Base-by-base conservation (phyloP, 2,888 invertebrate species). In the Cephus nigrinus region DNA sequence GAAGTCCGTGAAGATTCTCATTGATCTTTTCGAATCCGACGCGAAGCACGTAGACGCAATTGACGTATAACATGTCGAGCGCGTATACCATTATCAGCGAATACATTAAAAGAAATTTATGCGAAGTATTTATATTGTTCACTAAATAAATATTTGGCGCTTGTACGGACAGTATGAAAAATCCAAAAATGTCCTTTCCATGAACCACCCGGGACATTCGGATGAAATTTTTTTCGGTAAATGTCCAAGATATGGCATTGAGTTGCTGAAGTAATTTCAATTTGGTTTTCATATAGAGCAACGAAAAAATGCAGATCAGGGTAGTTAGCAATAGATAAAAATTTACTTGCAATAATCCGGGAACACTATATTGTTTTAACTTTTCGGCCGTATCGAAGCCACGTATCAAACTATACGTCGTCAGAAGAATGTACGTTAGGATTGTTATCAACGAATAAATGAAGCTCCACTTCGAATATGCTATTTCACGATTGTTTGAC, bases 61-160 rank as follows among this genome's bases (percentile, higher is more conserved):
- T 85, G 33, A 82, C 81, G 75, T 88, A 90, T 0, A 87, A 77
- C n/a, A 79, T 82, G 75, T 84, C 87, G 76, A 86, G 79, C 1
- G 82, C 5, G 73, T 81, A 83, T 0, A 84, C 79, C 1, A 84
- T 76, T 11, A 84, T 9, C 0, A 85, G 84, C 11, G 80, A 74
- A 68, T 86, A 88, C 12, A 80, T 40, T 0, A 30, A n/a, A 1
- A 80, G 12, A 0, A 77, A 3, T 79, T 86, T 87, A 9, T 74
- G 5, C 0, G 80, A 40, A 3, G 9, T 11, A 0, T 74, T 0
- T 0, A 77, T 69, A 1, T 78, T 12, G 23, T 74, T 75, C 0
- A 11, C 4, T 1, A 75, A 76, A n/a, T 77, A 80, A 4, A 84
- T 69, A 9, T 85, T 80, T 1, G 79, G 75, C 3, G 72, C 0